These are phyloP conservation scores for Synanceia verrucosa DNA, from an alignment of 2,797 vertebrate genomes.

Conservation along the genomic window DNA sequence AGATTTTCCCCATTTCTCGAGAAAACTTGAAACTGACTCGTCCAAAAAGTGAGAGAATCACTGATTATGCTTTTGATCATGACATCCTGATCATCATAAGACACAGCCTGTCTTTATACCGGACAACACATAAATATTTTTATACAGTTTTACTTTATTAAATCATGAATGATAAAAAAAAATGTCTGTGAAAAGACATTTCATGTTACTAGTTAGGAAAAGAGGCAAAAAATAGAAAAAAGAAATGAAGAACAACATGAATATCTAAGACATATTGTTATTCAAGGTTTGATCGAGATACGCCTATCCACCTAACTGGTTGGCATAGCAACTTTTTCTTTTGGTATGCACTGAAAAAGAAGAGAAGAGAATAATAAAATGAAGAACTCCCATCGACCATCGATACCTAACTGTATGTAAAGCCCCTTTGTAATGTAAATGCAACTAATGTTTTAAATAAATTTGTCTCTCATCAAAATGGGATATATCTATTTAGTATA, in stretches of 20 bases:
- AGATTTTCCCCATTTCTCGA: not conserved
- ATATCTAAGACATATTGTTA: not conserved
- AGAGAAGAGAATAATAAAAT: not conserved
- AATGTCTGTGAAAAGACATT: not conserved
- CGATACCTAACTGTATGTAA: not conserved
- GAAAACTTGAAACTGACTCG: not conserved
- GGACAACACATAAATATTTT: not conserved
- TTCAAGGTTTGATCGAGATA: slow-evolving; percentile 9
- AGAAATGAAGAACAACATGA: not conserved
- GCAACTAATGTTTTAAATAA: not conserved
- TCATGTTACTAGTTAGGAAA: not conserved
- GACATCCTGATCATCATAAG: not conserved
- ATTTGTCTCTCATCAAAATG: not conserved
- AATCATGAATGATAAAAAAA: not conserved
- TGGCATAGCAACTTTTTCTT: slow-evolving; percentile 9
- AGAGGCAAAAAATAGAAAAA: not conserved
- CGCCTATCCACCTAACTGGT: not conserved
- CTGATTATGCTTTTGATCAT: not conserved
- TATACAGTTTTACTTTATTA: not conserved
- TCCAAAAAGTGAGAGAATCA: not conserved
- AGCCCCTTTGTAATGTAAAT: not conserved
- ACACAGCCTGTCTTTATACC: not conserved
- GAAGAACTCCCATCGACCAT: not conserved
- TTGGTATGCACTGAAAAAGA: not conserved
- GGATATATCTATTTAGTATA: not conserved